Percentiles rank a stretch among this genome's conserved stretches.
Conservation (phyloP, 2,888 invertebrate species). For the Pandemis corylana region DNA sequence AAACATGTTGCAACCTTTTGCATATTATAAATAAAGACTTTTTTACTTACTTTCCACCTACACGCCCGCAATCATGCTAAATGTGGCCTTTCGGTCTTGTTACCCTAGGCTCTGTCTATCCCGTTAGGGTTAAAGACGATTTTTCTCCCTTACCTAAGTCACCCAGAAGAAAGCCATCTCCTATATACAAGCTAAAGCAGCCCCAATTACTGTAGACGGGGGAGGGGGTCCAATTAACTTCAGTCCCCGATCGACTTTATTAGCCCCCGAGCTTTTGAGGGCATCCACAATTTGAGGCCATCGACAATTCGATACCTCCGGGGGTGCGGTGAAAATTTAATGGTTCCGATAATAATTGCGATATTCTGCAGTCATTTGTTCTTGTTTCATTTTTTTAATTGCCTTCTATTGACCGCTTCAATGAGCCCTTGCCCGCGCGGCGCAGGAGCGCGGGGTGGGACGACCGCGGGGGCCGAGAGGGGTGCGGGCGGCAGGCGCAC, state of each 20-base stretch:
- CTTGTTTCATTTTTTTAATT: background rate
- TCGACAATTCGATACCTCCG: background rate
- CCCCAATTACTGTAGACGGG: constrained; percentile 26
- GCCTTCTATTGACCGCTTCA: too few relatives aligned
- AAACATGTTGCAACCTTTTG: too few relatives aligned
- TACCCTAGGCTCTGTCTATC: too few relatives aligned
- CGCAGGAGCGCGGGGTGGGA: background rate
- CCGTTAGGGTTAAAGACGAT: too few relatives aligned
- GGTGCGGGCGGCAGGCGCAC: too few relatives aligned
- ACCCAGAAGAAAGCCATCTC: background rate
- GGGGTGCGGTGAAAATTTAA: constrained; percentile 3
- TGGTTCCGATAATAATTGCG: background rate
- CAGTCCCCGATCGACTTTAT: constrained; percentile 21
- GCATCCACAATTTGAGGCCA: constrained; percentile 18
- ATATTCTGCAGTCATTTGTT: background rate
- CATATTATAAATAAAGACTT: too few relatives aligned
- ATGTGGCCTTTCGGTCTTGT: too few relatives aligned
- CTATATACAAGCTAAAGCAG: background rate
- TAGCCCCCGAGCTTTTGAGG: constrained; percentile 14
- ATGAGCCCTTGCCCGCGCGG: background rate
- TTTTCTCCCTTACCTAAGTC: background rate
- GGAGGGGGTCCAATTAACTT: constrained; percentile 17
- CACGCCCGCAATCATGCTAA: too few relatives aligned
- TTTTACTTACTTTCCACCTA: too few relatives aligned
- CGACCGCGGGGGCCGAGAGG: too few relatives aligned